A percentile compares a stretch with the other conserved stretches of the same genome.
These are phyloP conservation scores for Penaeus indicus DNA, from an alignment of 1,140 invertebrate species.

Conservation along the genomic window DNA sequence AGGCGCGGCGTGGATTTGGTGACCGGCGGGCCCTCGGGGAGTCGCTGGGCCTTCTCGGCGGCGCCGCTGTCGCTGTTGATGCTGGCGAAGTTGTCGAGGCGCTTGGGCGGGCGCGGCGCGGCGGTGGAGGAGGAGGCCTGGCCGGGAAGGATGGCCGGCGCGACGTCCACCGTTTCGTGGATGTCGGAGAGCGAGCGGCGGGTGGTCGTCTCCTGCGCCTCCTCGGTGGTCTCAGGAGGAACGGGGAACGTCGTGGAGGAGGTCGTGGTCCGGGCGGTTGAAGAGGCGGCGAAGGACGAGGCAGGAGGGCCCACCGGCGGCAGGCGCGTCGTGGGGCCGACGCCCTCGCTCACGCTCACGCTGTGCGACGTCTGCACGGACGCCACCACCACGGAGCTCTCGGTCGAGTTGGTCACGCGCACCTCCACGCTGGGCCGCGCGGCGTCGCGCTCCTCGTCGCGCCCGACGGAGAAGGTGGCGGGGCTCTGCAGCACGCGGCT, in stretches of 20 bases:
- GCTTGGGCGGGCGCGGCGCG: constrained; percentile 33
- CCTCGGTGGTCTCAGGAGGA: constrained; percentile 1
- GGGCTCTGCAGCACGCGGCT: neutral
- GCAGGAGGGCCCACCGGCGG: neutral
- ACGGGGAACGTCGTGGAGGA: neutral
- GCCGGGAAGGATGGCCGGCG: constrained; percentile 35
- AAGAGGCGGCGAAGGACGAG: neutral
- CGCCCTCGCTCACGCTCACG: constrained; percentile 28
- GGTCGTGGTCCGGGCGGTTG: neutral
- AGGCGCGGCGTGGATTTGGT: constrained; percentile 21
- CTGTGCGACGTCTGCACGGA: constrained; percentile 58
- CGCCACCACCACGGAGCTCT: constrained; percentile 51
- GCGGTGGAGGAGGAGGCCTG: neutral
- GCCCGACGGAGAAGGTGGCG: neutral
- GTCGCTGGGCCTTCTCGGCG: neutral
- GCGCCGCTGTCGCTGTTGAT: constrained; percentile 11
- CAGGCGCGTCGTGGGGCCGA: neutral
- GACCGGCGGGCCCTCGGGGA: neutral
- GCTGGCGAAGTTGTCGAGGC: constrained; percentile 22
- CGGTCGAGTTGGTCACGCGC: constrained; percentile 52
- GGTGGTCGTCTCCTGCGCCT: constrained; percentile 21
- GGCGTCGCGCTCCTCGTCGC: neutral
- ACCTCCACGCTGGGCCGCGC: neutral
- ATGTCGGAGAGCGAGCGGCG: constrained; percentile 40
- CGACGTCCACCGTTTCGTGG: constrained; percentile 50